Evolutionary conservation across 1,140 invertebrate species (phyloP).

Genomic region (Drosophila lacteicornis): DNA sequence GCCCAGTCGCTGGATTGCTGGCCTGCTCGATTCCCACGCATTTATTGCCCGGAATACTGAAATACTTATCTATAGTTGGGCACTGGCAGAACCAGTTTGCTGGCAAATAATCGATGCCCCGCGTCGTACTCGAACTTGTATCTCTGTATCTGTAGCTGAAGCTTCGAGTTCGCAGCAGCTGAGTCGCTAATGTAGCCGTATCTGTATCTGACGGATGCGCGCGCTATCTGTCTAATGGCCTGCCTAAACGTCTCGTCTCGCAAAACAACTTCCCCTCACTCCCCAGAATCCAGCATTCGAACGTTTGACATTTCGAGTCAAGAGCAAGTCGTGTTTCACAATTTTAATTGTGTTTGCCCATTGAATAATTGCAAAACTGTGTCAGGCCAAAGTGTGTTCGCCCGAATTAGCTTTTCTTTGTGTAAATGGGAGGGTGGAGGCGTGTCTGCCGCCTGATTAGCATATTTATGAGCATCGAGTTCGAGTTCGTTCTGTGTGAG

Average conservation of each 20-base stretch:
- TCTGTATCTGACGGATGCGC: conserved; percentile 63
- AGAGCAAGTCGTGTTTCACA: conserved; percentile 69
- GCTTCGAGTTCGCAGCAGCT: background rate
- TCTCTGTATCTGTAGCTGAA: conserved; percentile 22
- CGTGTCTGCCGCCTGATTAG: conserved; percentile 29
- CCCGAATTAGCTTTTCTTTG: conserved; percentile 42
- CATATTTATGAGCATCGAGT: conserved; percentile 46
- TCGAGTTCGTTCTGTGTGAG: conserved; percentile 1
- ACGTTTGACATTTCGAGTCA: conserved; percentile 68
- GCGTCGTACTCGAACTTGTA: conserved; percentile 51
- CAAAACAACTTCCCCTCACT: conserved; percentile 20
- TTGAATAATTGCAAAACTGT: conserved; percentile 74
- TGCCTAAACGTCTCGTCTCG: conserved; percentile 43
- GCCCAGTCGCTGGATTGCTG: conserved; percentile 36
- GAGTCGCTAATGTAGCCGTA: conserved; percentile 32
- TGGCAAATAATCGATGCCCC: conserved; percentile 48
- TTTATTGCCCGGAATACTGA: conserved; percentile 71
- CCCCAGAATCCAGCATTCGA: conserved; percentile 15
- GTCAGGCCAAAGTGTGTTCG: conserved; percentile 33
- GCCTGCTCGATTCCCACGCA: conserved; percentile 61
- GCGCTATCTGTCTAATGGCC: conserved; percentile 60
- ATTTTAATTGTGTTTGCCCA: conserved; percentile 72
- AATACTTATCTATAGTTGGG: conserved; percentile 65
- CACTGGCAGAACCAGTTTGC: conserved; percentile 64
- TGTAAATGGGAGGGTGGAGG: conserved; percentile 14